phyloP scores from a whole-genome alignment of 2,888 invertebrate genomes.

The Adelphocoris suturalis region DNA sequence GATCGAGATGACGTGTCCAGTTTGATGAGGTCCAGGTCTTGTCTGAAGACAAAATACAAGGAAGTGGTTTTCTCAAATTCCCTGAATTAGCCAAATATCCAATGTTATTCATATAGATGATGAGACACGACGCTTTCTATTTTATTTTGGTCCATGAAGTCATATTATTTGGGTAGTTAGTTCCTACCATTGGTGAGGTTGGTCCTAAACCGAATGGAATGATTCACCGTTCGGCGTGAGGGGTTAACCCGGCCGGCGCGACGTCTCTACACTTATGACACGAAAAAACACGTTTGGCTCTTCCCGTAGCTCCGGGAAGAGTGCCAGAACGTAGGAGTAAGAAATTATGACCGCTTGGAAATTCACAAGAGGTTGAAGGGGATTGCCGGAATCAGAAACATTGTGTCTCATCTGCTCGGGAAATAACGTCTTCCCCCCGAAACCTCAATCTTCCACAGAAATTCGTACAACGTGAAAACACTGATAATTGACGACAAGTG shows the following conservation, averaged over 20 bases:
- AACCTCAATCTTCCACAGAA: not conserved
- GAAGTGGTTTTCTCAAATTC: too few relatives aligned
- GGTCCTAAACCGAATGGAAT: not conserved
- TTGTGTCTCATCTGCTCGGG: slow-evolving; percentile 7
- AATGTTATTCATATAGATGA: too few relatives aligned
- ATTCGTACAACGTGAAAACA: too few relatives aligned
- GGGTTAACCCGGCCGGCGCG: not conserved
- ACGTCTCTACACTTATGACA: not conserved
- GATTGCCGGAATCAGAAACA: not conserved
- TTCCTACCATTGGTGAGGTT: not conserved
- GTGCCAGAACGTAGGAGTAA: not conserved
- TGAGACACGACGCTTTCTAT: not conserved
- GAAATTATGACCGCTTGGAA: slow-evolving; percentile 36
- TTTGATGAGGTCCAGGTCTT: too few relatives aligned
- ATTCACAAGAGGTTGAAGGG: not conserved
- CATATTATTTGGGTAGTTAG: not conserved
- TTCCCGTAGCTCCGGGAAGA: not conserved
- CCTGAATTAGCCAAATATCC: too few relatives aligned
- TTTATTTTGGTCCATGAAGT: not conserved
- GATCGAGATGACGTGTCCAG: too few relatives aligned
- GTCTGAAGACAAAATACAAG: too few relatives aligned
- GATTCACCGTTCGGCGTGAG: not conserved
- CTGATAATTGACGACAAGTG: too few relatives aligned
- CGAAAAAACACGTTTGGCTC: not conserved
- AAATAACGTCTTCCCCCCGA: not conserved